phyloP scores from a whole-genome alignment of 2,113 vertebrate species.

The Gnathonemus echidnorhynchus region DNA sequence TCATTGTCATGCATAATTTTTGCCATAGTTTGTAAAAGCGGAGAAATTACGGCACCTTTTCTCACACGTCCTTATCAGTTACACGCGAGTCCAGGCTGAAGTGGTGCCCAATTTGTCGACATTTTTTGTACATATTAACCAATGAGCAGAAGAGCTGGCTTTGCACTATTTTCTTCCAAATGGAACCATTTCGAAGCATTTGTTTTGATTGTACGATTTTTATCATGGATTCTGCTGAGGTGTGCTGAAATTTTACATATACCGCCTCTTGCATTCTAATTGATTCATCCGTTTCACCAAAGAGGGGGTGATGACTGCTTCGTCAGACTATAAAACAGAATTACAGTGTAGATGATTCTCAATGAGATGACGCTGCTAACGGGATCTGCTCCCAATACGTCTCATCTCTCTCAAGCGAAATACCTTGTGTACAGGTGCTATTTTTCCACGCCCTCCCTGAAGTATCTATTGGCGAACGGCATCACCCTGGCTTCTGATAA shows the following conservation, averaged over 20 bases:
- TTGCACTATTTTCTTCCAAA: not conserved
- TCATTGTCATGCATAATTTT: constrained; percentile 25
- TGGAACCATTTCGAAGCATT: not conserved
- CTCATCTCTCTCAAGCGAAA: not conserved
- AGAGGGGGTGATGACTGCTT: not conserved
- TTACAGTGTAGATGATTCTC: not conserved
- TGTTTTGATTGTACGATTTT: not conserved
- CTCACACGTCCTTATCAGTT: not conserved
- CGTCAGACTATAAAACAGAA: not conserved
- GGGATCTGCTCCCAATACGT: not conserved
- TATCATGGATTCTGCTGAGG: not conserved
- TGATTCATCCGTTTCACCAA: constrained; percentile 35
- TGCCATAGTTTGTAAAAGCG: constrained; percentile 21
- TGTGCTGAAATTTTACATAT: constrained; percentile 5
- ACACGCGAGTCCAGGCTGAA: not conserved
- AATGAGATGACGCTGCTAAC: not conserved
- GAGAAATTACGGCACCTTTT: not conserved
- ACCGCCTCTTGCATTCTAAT: not conserved
- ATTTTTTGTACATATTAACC: not conserved
- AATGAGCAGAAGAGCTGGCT: not conserved
- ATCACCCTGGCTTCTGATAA: constrained; percentile 31
- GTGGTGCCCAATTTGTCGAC: not conserved
- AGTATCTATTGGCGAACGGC: not conserved
- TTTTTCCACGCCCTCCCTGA: not conserved
- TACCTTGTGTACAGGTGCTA: not conserved